A percentile compares a stretch with the other conserved stretches of the same genome.
These are phyloP conservation scores for Caenorhabditis imperialis DNA, from an alignment of 2,888 invertebrate species.

Conservation along the genomic window DNA sequence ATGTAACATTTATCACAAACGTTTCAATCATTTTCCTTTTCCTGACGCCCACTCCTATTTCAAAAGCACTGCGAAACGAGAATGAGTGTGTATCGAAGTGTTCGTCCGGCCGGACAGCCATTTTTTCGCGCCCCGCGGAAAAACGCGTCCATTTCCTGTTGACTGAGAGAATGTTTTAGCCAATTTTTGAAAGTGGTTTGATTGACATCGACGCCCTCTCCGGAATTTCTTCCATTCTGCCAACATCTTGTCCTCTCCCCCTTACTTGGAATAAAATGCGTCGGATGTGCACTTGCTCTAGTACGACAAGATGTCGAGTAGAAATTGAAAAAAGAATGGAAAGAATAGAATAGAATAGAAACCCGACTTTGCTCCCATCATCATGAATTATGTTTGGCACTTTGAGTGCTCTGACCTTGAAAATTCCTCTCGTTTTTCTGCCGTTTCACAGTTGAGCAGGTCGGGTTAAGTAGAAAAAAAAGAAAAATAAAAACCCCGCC, in stretches of 20 bases:
- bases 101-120: slow-evolving; percentile 23
- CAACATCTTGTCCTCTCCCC: slow-evolving; percentile 7
- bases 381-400: slow-evolving; percentile 40
- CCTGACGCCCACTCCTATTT: too few species aligned
- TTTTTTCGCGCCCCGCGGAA: slow-evolving; percentile 3
- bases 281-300: too few species aligned
- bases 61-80: too few species aligned
- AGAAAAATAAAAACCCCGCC: too few species aligned
- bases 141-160: slow-evolving; percentile 42
- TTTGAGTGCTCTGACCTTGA: slow-evolving; percentile 31
- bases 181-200: slow-evolving; percentile 51
- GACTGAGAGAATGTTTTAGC: slow-evolving; percentile 44
- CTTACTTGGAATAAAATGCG: too few species aligned
- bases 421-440: slow-evolving; percentile 13
- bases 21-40: too few species aligned
- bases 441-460: slow-evolving; percentile 39
- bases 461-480: too few species aligned
- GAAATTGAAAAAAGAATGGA: too few species aligned
- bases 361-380: slow-evolving; percentile 9
- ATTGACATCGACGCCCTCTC: slow-evolving; percentile 48
- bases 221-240: not conserved
- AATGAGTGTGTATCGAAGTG: slow-evolving; percentile 43
- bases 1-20: too few species aligned
- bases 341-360: slow-evolving; percentile 16
- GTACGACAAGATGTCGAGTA: too few species aligned